Evolutionary conservation across 2,888 invertebrate genomes (phyloP), one percentile per base, ranked within the genome.

Genomic region (Drosophila austrosaltans): DNA sequence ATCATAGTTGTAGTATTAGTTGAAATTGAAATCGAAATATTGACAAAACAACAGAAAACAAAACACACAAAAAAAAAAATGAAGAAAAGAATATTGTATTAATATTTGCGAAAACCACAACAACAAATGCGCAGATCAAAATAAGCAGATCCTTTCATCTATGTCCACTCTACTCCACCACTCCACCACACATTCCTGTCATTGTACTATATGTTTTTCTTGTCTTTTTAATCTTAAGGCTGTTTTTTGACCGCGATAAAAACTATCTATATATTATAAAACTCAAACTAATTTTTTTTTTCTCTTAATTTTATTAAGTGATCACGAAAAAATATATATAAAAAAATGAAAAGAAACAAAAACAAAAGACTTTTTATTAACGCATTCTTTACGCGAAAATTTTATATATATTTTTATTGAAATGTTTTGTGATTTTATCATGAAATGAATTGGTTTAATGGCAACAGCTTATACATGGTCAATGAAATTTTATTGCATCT

Each of bases 241-340:
- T 92, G 91, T 92, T 48, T 44, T 16, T 92, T 92, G 91, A 92
- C 92, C 92, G 92, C 92, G 92, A 92, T 91, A 91, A 91, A 89
- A 77, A 82, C 76, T 77, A 78, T 76, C 76, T 63, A 75, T 16
- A 16, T 74, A 62, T 61, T 68, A 62, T 76, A 78, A 81, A 84
- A 80, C 76, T 67, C 80, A 25, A 25, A 12, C 3, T 8, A 8
- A 8, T 36, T 36, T 36, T 36, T 36, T 36, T 32, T 32, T 6
- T 32, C 7, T 36, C 10, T 36, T 36, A 36, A 72, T 71, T 64
- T 66, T 53, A 54, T 10, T 39, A 58, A 66, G 66, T 66, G 54
- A 59, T 42, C 59, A 73, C 42, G 53, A 74, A 64, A 72, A 36
- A 8, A 59, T 60, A 66, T 66, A 72, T 5, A 30, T 30, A 30